These are phyloP conservation scores for Uropsilus gracilis DNA, from an alignment of 2,113 vertebrate genomes.

Conservation along the genomic window DNA sequence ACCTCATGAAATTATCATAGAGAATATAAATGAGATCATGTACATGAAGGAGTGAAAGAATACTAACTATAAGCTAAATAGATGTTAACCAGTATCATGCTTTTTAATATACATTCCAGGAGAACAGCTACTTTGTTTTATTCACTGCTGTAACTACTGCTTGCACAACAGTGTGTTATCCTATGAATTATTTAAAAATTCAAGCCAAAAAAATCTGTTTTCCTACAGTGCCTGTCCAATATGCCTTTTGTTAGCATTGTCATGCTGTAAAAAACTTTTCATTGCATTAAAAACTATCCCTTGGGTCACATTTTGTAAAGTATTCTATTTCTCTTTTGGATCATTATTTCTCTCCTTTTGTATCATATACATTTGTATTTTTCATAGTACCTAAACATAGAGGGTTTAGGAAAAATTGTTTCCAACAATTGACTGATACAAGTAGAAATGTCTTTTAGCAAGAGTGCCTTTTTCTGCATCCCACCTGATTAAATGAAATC, in stretches of 20 bases:
- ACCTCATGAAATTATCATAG: neutral
- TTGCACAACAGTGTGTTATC: neutral
- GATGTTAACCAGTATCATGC: neutral
- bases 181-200: neutral
- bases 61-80: neutral
- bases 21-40: neutral
- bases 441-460: neutral
- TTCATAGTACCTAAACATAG: neutral
- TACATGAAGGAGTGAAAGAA: neutral
- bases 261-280: neutral
- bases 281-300: neutral
- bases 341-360: neutral
- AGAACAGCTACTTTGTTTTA: neutral
- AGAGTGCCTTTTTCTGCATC: neutral
- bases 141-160: neutral
- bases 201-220: neutral
- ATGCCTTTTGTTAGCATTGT: neutral
- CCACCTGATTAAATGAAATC: slow-evolving; percentile 12
- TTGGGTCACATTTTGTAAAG: neutral
- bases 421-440: neutral
- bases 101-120: neutral
- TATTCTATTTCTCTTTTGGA: slow-evolving; percentile 1
- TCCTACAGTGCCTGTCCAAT: neutral
- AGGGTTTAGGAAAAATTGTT: neutral
- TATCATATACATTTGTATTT: neutral